Base-by-base conservation (phyloP, 2,888 invertebrate species). In the Idaea aversata region DNA sequence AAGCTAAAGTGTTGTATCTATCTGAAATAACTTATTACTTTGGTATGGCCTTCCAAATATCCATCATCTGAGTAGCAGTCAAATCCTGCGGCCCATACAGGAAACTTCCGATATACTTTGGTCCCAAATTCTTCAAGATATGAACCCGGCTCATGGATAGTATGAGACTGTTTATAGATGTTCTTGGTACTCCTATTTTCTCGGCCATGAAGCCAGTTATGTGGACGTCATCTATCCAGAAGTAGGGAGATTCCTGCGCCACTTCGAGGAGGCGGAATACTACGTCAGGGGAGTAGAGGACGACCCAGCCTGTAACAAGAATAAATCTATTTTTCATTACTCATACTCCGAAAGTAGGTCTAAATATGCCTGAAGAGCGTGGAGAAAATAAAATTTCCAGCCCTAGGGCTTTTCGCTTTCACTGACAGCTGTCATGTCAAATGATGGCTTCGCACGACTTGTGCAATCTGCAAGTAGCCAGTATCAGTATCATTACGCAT, bases 151-250 rank as follows among this genome's bases (percentile, higher is more conserved):
- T 74, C 84, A 68, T 63, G 6, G 82, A 82, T 38, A 94, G 79
- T 65, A 93, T 87, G 62, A 93, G 76, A 57, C 87, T 87, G 61
- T 86, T 83, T n/a, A 94, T 72, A 34, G 94, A 88, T 0, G 94
- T 94, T 63, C 94, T 93, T 0, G 90, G 85, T n/a, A 95, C 79
- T 71, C 94, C 94, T 7, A 93, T 87, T 77, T 93, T 92, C 72
- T 93, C 86, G 0, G 94, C 94, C 65, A 95, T 80, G 0, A 94
- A 90, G 34, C 97, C 97, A 0, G 97, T 97, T 57, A 97, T 93
- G 77, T 96, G 96, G 57, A 96, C 96, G 83, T 97, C 97, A 80
- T 97, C 97, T 63, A 97, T 96, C 97, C 97, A 97, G 88, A 97
- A 97, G 80, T 96, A 97, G 2, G 94, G 94, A 4, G 93, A 86